Conservation (phyloP, 2,113 vertebrate species). For the Xenus cinereus region DNA sequence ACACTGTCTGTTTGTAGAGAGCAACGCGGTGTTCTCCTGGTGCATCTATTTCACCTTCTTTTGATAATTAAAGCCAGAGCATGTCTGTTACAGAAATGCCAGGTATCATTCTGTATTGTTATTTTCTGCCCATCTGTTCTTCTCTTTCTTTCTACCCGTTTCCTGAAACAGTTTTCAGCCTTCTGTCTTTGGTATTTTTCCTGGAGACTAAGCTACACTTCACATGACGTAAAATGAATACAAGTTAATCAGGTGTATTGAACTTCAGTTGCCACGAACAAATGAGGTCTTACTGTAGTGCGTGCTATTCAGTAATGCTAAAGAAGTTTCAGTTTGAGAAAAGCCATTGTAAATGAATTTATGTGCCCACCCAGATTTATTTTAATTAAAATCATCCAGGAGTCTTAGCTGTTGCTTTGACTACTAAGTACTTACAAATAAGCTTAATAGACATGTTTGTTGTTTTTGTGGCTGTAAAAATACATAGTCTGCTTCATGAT, state of each 20-base stretch:
- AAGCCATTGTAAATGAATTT: constrained; percentile 6
- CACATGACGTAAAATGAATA: background rate
- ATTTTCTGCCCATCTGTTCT: background rate
- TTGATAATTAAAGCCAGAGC: background rate
- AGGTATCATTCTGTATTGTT: background rate
- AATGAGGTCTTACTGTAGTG: background rate
- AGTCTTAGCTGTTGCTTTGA: constrained; percentile 55
- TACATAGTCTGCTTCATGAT: constrained; percentile 43
- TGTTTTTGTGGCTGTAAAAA: constrained; percentile 59
- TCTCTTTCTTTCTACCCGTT: background rate
- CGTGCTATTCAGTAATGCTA: background rate
- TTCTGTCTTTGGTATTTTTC: background rate
- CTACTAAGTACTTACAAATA: constrained; percentile 67
- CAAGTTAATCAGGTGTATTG: background rate
- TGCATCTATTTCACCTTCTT: background rate
- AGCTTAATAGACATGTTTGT: constrained; percentile 68
- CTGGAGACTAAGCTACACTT: background rate
- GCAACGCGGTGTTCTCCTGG: background rate
- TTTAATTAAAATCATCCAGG: constrained; percentile 71
- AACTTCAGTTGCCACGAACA: background rate
- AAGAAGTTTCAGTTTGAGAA: constrained; percentile 17
- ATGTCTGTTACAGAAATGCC: background rate
- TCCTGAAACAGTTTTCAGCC: background rate
- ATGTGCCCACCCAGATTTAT: constrained; percentile 59
- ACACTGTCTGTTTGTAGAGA: background rate